Percentiles rank a stretch among this genome's conserved stretches.
Evolutionary conservation across 2,797 vertebrate species (phyloP).

Genomic region (Falco rusticolus): DNA sequence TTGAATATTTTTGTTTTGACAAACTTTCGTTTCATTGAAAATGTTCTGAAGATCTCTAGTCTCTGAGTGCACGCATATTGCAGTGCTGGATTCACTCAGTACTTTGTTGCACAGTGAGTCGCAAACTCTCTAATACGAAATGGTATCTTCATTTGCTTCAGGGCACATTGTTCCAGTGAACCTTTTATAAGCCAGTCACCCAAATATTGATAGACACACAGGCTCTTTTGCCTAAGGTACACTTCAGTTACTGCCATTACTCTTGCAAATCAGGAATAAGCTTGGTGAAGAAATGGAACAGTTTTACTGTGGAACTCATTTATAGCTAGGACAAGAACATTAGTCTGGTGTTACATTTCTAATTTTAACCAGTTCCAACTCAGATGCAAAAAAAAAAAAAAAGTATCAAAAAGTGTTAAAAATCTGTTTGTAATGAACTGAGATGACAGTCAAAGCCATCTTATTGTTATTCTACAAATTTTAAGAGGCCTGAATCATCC

Average conservation of each 20-base stretch:
- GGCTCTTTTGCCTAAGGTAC: slow-evolving; percentile 35
- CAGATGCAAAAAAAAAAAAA: not conserved
- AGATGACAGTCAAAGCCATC: slow-evolving; percentile 4
- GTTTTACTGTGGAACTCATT: not conserved
- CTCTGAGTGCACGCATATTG: not conserved
- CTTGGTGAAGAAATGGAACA: not conserved
- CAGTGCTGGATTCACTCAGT: slow-evolving; percentile 36
- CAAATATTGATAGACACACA: slow-evolving; percentile 32
- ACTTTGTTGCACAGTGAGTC: not conserved
- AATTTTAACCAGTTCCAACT: not conserved
- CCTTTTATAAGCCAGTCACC: slow-evolving; percentile 26
- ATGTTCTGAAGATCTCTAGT: not conserved
- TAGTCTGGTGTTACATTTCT: not conserved
- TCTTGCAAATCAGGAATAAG: slow-evolving; percentile 28
- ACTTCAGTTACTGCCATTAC: not conserved
- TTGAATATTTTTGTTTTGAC: not conserved
- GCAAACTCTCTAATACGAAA: slow-evolving; percentile 20
- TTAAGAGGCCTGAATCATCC: slow-evolving; percentile 12
- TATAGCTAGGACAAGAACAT: not conserved
- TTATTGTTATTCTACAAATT: slow-evolving; percentile 3
- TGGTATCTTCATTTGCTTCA: not conserved
- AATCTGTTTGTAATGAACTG: not conserved
- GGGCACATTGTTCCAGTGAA: slow-evolving; percentile 18
- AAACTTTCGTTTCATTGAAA: not conserved
- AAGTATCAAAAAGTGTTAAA: not conserved